Evolutionary conservation across 2,888 invertebrate genomes (phyloP), one percentile per base, ranked within the genome.

Genomic region (Lumbricus terrestris): DNA sequence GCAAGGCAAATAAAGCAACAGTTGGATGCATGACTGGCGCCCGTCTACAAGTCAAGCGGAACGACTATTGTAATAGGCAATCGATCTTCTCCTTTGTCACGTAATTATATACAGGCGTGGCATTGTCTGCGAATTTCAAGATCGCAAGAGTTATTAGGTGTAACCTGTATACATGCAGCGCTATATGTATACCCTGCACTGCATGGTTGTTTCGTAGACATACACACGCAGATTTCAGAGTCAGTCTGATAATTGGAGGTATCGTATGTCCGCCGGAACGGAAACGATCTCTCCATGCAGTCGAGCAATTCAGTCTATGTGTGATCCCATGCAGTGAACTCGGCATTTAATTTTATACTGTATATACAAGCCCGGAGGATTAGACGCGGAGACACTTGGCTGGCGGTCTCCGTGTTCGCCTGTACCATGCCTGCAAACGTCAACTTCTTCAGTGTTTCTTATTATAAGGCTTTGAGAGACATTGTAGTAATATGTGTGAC

Each of bases 161-260:
- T n/a, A n/a, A 18, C 3, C 3, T 18, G 18, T 13, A 16, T 18
- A 18, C n/a, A n/a, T n/a, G 47, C 18, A 5, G 47, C 3, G 13
- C 47, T 3, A 3, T 29, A 6, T 54, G 13, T 69, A n/a, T n/a
- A n/a, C n/a, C n/a, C n/a, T n/a, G n/a, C n/a, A n/a, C n/a, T n/a
- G n/a, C n/a, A n/a, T n/a, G 69, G 13, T 11, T 11, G 29, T 69
- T 69, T 69, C 69, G 69, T n/a, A n/a, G n/a, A n/a, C n/a, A n/a
- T n/a, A n/a, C n/a, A 69, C n/a, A n/a, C n/a, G n/a, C n/a, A 69
- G 69, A 69, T 69, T n/a, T 69, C 69, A 69, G 69, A 69, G n/a
- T n/a, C 20, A 69, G 69, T 69, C n/a, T 69, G n/a, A n/a, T n/a
- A 69, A 69, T 69, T n/a, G 69, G 69, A n/a, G 69, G 69, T 69